These are phyloP conservation scores for Ametastegia equiseti DNA, from an alignment of 2,888 invertebrate genomes.

Conservation along the genomic window DNA sequence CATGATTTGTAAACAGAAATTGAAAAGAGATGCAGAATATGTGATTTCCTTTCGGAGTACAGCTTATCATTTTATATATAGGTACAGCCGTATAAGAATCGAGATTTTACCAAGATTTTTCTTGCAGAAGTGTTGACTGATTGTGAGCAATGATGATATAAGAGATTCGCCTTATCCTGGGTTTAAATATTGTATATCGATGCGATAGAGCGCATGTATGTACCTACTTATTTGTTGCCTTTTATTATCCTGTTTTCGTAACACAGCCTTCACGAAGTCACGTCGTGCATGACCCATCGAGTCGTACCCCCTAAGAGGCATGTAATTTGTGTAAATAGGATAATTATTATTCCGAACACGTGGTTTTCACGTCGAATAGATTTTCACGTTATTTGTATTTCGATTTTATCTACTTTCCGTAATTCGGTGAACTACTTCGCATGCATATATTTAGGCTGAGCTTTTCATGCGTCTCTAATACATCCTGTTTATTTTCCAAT, in stretches of 20 bases:
- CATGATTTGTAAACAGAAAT: no score
- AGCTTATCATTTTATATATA: no score
- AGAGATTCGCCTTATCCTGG: background rate
- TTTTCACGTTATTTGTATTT: conserved; percentile 58
- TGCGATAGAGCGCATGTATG: background rate
- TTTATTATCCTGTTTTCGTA: conserved; percentile 47
- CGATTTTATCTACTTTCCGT: conserved; percentile 6
- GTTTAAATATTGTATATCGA: background rate
- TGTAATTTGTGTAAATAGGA: conserved; percentile 65
- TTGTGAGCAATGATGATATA: background rate
- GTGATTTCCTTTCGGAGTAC: no score
- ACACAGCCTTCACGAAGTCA: conserved; percentile 49
- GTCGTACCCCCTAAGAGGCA: conserved; percentile 49
- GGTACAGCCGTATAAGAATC: no score
- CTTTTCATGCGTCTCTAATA: background rate
- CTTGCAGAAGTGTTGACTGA: background rate
- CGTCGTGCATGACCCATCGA: conserved; percentile 53
- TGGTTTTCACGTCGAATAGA: conserved; percentile 62
- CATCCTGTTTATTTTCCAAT: background rate
- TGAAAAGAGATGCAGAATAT: no score
- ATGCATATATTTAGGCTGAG: background rate
- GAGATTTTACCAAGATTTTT: no score
- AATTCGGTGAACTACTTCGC: background rate
- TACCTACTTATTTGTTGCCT: conserved; percentile 12
- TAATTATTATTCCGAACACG: conserved; percentile 67